A percentile compares a stretch with the other conserved stretches of the same genome.
phyloP scores from a whole-genome alignment of 2,888 invertebrate genomes.

The Apantesis nais region DNA sequence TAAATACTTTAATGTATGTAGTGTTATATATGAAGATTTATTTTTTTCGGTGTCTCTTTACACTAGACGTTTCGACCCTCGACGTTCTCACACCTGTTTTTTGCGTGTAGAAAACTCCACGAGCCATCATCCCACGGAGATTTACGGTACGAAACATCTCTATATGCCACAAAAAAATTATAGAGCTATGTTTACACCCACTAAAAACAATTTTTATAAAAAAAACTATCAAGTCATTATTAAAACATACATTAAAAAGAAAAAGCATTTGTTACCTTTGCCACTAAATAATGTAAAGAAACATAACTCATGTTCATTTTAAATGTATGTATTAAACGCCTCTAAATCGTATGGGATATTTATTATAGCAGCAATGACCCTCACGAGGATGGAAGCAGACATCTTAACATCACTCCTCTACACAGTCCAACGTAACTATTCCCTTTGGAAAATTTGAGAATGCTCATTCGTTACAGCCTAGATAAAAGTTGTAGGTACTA shows the following conservation, averaged over 20 bases:
- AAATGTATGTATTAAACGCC: background rate
- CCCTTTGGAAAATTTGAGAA: constrained; percentile 17
- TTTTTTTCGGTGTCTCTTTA: too few species aligned
- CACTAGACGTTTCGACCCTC: too few species aligned
- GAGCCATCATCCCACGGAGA: too few species aligned
- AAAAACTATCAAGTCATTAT: background rate
- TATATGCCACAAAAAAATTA: too few species aligned
- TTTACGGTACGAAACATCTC: too few species aligned
- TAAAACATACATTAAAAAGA: background rate
- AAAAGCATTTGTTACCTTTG: background rate
- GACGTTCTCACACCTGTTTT: too few species aligned
- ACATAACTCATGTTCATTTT: background rate
- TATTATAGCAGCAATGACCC: constrained; percentile 30
- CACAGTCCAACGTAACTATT: constrained; percentile 11
- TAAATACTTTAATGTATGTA: background rate
- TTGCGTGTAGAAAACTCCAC: too few species aligned
- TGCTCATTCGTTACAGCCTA: constrained; percentile 6
- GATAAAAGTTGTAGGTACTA: background rate
- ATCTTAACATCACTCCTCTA: background rate
- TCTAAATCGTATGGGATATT: constrained; percentile 15
- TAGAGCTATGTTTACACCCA: background rate
- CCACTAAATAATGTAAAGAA: background rate
- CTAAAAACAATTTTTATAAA: background rate
- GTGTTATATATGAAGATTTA: background rate
- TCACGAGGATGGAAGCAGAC: constrained; percentile 8